Percentiles rank a stretch among this genome's conserved stretches.
Conservation (phyloP, 2,113 vertebrate species). For the Microcebus tavaratra region DNA sequence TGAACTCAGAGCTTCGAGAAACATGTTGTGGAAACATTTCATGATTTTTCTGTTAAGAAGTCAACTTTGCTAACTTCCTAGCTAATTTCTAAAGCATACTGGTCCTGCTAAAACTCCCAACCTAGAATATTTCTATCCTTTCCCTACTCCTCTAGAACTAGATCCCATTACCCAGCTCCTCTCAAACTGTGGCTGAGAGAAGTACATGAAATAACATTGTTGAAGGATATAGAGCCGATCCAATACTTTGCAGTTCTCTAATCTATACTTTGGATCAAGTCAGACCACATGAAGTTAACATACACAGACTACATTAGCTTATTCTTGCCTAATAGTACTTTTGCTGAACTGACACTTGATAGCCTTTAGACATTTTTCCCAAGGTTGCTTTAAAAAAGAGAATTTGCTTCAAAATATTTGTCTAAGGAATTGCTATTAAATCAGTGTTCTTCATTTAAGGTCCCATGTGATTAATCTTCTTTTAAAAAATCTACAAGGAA, state of each 20-base stretch:
- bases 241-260: neutral
- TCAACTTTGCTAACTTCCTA: neutral
- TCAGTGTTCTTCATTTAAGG: neutral
- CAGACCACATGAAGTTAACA: neutral
- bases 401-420: neutral
- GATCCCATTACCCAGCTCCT: neutral
- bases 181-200: neutral
- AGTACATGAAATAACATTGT: neutral
- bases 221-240: neutral
- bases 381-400: constrained; percentile 3
- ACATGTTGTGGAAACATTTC: neutral
- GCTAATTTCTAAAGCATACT: neutral
- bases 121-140: neutral
- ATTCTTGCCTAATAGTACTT: neutral
- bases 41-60: neutral
- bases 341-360: neutral
- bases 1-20: neutral
- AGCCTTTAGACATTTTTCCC: neutral
- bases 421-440: constrained; percentile 5
- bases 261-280: neutral
- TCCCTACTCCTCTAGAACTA: neutral
- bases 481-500: constrained; percentile 34
- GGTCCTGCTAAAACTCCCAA: neutral
- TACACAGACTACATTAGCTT: neutral
- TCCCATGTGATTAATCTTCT: neutral